Evolutionary conservation across 2,888 invertebrate genomes (phyloP), one percentile per base, ranked within the genome.

Genomic region (Amphipyra tragopoginis): DNA sequence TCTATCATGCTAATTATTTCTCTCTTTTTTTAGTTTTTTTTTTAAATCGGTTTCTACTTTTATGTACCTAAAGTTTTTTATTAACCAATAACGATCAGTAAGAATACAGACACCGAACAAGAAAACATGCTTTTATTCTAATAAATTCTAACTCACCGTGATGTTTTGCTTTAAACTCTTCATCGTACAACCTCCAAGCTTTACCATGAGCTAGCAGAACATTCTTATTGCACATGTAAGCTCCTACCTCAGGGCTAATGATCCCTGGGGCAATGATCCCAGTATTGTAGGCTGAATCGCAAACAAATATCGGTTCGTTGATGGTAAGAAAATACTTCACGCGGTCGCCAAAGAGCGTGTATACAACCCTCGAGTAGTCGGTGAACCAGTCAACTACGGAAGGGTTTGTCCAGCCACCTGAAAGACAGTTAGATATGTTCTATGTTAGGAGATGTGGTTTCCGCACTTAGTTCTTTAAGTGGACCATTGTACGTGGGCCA

Each of bases 251-350:
- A 0, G 86, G 80, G 33, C 87, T 86, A 33, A 80, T 71, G 9
- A 87, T 48, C 11, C 83, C 86, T 2, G 93, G 93, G 1, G 93
- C 90, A 9, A 70, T 0, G 42, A 43, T 29, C 75, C 90, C 92
- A 0, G 87, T 85, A 15, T 89, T 92, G 72, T 95, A 95, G 0
- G 87, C 86, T 0, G 76, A 57, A 14, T 90, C 88, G 66, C 95
- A 95, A 5, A 93, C 77, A 1, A 90, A 73, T 36, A 86, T 84
- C 0, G 97, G 97, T 79, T 97, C 97, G 83, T 97, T 97, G 58
- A 97, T 94, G 0, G 97, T 97, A 0, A 96, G 94, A 97, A 97
- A 97, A 39, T 92, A 87, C 84, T 94, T 95, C 5, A 97, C 96
- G 33, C 96, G 94, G 77, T 96, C 95, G 0, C 95, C 96, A 75